Evolutionary conservation across 2,797 vertebrate genomes (phyloP).

Genomic region (Sebastes steindachneri): DNA sequence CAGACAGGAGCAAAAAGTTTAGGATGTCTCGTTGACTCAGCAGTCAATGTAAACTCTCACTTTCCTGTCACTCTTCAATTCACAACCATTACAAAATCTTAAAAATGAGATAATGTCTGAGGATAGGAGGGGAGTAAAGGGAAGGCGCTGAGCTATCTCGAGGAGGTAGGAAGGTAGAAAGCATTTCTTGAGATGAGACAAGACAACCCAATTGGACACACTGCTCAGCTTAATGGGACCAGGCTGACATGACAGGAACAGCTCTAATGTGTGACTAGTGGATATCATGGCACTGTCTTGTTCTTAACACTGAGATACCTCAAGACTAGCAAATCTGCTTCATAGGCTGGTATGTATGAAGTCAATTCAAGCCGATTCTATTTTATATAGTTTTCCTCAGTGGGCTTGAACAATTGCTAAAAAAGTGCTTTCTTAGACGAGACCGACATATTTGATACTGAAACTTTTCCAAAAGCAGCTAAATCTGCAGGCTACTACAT

Average conservation of each 20-base stretch:
- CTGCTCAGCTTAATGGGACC: neutral
- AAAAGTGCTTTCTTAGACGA: neutral
- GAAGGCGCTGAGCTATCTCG: neutral
- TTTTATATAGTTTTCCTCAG: neutral
- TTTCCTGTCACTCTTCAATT: neutral
- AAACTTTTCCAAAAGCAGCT: neutral
- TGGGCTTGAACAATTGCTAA: neutral
- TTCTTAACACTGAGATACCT: neutral
- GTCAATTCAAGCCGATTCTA: neutral
- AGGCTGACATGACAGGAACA: neutral
- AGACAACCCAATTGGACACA: neutral
- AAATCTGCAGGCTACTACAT: neutral
- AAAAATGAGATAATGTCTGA: neutral
- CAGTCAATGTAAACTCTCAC: neutral
- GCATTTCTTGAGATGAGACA: neutral
- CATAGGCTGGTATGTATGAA: neutral
- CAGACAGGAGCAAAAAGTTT: conserved; percentile 7
- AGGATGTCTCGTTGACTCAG: neutral
- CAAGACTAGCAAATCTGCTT: neutral
- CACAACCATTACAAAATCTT: neutral
- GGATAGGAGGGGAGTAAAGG: no score
- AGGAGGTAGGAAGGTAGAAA: neutral
- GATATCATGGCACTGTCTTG: neutral
- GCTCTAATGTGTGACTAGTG: neutral
- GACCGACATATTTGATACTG: neutral